Evolutionary conservation across 2,888 invertebrate species (phyloP), one percentile per base, ranked within the genome.

Genomic region (Drosophila neonasuta): DNA sequence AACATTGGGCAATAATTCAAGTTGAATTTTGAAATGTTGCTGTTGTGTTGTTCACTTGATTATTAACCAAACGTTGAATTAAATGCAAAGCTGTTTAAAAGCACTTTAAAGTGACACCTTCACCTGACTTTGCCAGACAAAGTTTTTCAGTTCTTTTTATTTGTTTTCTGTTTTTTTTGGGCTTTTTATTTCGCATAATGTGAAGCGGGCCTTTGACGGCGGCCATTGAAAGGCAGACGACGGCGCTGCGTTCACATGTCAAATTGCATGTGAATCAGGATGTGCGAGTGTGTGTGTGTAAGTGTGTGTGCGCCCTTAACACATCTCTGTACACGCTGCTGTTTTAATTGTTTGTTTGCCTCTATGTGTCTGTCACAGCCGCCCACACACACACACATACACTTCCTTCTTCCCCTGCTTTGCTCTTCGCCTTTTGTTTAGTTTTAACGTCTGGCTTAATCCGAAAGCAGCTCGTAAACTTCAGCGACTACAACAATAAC

Each of bases 341-440:
- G 62, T 65, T 67, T 83, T 80, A 81, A 86, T 81, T 86, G 86
- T 86, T 86, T 81, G 86, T 85, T 85, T 82, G 83, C 69, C 59
- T 76, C 61, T 69, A 70, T 72, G 67, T 70, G 67, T 70, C 68
- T 80, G 61, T 68, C 52, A 71, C 71, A 71, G 58, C n/a, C 54
- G 7, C 10, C 48, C 29, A 2, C 10, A 9, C 39, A 8, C 29
- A 9, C 13, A n/a, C n/a, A 10, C 42, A 34, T n/a, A 24, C 30
- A 10, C 41, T 8, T 32, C 3, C 34, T 2, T 15, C 8, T 0
- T 6, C 20, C 39, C 39, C 41, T 15, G 11, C 67, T 67, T 68
- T 61, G 77, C 68, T 66, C 70, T 54, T 71, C 59, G 57, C 49
- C 85, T 74, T 85, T 83, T 85, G 82, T 85, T 83, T 83, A 79